A percentile compares a stretch with the other conserved stretches of the same genome.
phyloP scores from a whole-genome alignment of 2,888 invertebrate genomes.

The Leptogaster cylindrica region DNA sequence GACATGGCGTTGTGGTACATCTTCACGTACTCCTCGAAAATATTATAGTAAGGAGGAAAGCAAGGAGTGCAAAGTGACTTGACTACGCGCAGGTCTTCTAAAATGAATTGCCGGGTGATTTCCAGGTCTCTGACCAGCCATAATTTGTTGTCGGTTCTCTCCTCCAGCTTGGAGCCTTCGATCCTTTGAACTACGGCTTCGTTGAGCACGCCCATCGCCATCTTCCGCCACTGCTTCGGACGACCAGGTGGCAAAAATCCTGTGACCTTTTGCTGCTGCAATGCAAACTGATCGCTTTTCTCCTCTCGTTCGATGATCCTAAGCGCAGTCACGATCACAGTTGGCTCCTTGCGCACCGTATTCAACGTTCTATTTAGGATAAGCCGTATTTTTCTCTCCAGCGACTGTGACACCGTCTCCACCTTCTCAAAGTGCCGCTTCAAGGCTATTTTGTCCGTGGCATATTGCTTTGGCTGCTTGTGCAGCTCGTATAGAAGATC shows the following conservation, averaged over 20 bases:
- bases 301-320: slow-evolving; percentile 97
- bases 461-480: slow-evolving; percentile 88
- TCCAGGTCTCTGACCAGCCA: slow-evolving; percentile 97
- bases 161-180: slow-evolving; percentile 94
- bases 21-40: slow-evolving; percentile 86
- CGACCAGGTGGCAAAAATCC: slow-evolving; percentile 94
- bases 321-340: slow-evolving; percentile 93
- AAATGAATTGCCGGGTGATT: slow-evolving; percentile 80
- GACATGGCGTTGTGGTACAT: slow-evolving; percentile 94
- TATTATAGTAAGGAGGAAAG: slow-evolving; percentile 94
- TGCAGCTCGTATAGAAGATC: slow-evolving; percentile 94
- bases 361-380: slow-evolving; percentile 89
- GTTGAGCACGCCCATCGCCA: slow-evolving; percentile 82
- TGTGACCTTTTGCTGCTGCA: slow-evolving; percentile 68
- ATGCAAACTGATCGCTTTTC: slow-evolving; percentile 86
- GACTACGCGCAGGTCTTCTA: slow-evolving; percentile 90
- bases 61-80: slow-evolving; percentile 90
- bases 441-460: slow-evolving; percentile 88
- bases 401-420: slow-evolving; percentile 82
- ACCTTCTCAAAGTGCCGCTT: slow-evolving; percentile 97
- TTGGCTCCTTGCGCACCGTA: slow-evolving; percentile 92
- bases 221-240: slow-evolving; percentile 89
- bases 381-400: slow-evolving; percentile 91
- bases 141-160: slow-evolving; percentile 87
- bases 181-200: slow-evolving; percentile 82